These are phyloP conservation scores for Seriola quinqueradiata DNA, from an alignment of 2,113 vertebrate genomes.

Conservation along the genomic window DNA sequence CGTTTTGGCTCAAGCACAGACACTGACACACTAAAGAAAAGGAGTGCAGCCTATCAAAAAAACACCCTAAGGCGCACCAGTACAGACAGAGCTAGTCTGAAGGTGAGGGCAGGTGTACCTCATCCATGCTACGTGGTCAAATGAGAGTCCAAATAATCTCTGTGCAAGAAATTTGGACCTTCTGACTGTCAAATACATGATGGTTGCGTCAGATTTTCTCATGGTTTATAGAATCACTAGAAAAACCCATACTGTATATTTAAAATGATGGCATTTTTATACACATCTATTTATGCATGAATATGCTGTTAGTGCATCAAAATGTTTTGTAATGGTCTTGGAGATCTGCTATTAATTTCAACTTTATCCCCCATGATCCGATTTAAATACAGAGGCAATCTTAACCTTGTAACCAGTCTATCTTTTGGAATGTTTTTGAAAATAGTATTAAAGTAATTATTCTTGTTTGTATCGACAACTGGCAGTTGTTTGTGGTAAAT, in stretches of 20 bases:
- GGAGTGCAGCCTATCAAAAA: conserved; percentile 79
- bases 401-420: neutral
- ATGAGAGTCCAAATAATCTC: conserved; percentile 27
- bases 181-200: neutral
- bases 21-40: conserved; percentile 78
- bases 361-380: neutral
- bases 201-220: neutral
- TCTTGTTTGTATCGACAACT: neutral
- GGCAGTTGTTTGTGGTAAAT: neutral
- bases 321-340: conserved; percentile 1
- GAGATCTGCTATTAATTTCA: conserved; percentile 2
- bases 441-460: neutral
- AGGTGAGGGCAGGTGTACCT: conserved; percentile 60
- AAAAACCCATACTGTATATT: neutral
- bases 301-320: neutral
- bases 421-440: neutral
- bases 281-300: neutral
- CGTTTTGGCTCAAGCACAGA: conserved; percentile 78
- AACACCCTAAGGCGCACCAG: conserved; percentile 67
- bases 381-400: neutral
- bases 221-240: neutral
- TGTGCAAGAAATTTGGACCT: neutral
- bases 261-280: neutral
- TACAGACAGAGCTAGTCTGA: conserved; percentile 66
- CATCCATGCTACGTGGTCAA: conserved; percentile 70